These are phyloP conservation scores for Sarcophaga peregrina DNA, from an alignment of 1,140 invertebrate species.

Conservation along the genomic window DNA sequence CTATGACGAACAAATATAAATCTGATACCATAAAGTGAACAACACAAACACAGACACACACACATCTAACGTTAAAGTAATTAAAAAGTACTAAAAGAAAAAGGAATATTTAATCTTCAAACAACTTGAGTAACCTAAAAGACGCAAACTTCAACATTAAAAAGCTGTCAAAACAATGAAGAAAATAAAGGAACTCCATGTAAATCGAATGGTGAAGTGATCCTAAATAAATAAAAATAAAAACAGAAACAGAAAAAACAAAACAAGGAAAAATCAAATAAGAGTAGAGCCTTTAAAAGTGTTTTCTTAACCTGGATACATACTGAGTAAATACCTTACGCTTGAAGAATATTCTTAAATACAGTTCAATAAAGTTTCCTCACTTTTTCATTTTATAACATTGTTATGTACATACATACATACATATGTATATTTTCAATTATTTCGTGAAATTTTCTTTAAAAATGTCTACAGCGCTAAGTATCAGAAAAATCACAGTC, in stretches of 20 bases:
- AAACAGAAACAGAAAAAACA: not conserved
- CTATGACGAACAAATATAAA: too few species aligned
- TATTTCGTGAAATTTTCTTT: too few species aligned
- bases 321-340: not conserved
- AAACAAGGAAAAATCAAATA: not conserved
- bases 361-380: not conserved
- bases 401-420: too few species aligned
- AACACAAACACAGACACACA: not conserved
- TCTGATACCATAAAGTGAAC: too few species aligned
- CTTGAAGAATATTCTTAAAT: not conserved
- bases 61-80: not conserved
- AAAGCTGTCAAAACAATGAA: not conserved
- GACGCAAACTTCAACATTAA: not conserved
- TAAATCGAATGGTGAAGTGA: not conserved
- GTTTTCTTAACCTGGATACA: not conserved
- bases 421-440: too few species aligned
- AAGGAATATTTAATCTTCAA: not conserved
- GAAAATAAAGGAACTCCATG: not conserved
- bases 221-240: not conserved
- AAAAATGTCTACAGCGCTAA: too few species aligned
- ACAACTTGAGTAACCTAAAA: slow-evolving; percentile 9
- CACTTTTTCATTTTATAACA: too few species aligned
- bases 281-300: not conserved
- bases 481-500: too few species aligned
- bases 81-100: not conserved